These are phyloP conservation scores for Oryzias celebensis DNA, from an alignment of 2,113 vertebrate genomes.

Conservation along the genomic window DNA sequence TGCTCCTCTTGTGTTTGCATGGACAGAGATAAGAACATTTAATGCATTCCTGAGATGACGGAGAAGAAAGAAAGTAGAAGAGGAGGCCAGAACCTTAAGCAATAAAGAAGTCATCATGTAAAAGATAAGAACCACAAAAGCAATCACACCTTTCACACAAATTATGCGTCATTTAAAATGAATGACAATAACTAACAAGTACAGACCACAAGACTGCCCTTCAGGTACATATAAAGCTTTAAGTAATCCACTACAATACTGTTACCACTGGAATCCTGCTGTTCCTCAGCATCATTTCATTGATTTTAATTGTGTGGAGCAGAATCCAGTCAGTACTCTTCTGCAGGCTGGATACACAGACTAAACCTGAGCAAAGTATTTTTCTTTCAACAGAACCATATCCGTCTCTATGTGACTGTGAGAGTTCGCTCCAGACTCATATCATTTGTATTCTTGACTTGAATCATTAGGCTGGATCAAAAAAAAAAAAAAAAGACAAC, in stretches of 20 bases:
- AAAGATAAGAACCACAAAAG: constrained; percentile 14
- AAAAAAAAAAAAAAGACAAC: too few species aligned
- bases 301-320: neutral
- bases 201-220: neutral
- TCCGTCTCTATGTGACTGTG: constrained; percentile 25
- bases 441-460: constrained; percentile 12
- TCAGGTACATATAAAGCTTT: constrained; percentile 21
- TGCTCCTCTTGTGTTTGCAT: constrained; percentile 63
- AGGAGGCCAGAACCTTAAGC: constrained; percentile 10
- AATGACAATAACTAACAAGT: neutral
- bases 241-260: constrained; percentile 4
- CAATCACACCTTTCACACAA: neutral
- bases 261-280: neutral
- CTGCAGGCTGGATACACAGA: neutral
- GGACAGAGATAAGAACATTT: constrained; percentile 72
- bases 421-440: constrained; percentile 15
- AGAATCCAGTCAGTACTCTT: neutral
- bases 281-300: neutral
- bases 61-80: constrained; percentile 18
- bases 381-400: constrained; percentile 9
- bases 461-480: constrained; percentile 5
- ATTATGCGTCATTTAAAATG: neutral
- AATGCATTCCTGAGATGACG: constrained; percentile 61
- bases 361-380: neutral
- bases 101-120: constrained; percentile 19